A percentile compares a stretch with the other conserved stretches of the same genome.
phyloP scores from a whole-genome alignment of 2,113 vertebrate genomes.

The Albula goreensis region DNA sequence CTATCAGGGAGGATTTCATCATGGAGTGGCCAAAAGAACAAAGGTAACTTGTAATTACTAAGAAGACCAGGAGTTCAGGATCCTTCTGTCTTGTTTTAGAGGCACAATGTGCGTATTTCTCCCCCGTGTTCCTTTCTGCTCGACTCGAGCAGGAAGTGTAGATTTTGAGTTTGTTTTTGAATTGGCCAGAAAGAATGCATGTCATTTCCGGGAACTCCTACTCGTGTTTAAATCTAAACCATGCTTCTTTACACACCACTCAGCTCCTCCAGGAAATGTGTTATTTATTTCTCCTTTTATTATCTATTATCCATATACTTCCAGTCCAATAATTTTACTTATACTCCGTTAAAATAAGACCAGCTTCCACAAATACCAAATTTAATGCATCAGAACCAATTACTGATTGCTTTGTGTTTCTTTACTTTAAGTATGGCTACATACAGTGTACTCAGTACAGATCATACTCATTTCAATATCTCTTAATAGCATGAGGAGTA shows the following conservation, averaged over 20 bases:
- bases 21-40: neutral
- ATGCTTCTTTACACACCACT: neutral
- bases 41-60: slow-evolving; percentile 53
- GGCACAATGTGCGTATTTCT: slow-evolving; percentile 34
- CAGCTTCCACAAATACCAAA: too few relatives aligned
- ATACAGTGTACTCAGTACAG: too few relatives aligned
- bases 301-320: too few relatives aligned
- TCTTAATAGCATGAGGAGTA: too few relatives aligned
- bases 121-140: slow-evolving; percentile 54
- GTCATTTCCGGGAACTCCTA: slow-evolving; percentile 80
- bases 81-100: neutral
- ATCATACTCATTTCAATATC: too few relatives aligned
- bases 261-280: neutral
- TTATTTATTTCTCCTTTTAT: neutral
- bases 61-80: neutral
- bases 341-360: too few relatives aligned
- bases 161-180: slow-evolving; percentile 77
- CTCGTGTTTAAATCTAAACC: neutral
- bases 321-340: too few relatives aligned
- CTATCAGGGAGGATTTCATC: neutral
- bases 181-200: slow-evolving; percentile 73
- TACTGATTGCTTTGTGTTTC: too few relatives aligned
- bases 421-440: too few relatives aligned
- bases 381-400: too few relatives aligned
- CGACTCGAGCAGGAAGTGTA: slow-evolving; percentile 55